Evolutionary conservation across 2,888 invertebrate species (phyloP).

Genomic region (Machimus rusticus): DNA sequence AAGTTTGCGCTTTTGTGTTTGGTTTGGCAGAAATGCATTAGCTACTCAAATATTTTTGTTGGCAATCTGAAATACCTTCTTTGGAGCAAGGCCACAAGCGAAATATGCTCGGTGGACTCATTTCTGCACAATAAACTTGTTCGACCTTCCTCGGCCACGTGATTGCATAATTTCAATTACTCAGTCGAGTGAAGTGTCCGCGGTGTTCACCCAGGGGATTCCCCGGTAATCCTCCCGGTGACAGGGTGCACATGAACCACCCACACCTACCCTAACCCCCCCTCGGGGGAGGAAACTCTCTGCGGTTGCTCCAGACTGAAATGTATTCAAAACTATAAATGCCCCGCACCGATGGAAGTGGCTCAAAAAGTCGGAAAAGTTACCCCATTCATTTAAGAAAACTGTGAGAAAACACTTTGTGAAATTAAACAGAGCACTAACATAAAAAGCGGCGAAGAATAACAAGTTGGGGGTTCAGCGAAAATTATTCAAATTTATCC

Average conservation of each 20-base stretch:
- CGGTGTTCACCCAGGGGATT: not conserved
- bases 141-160: not conserved
- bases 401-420: slow-evolving; percentile 36
- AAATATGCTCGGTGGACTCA: not conserved
- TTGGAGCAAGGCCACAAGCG: not conserved
- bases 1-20: slow-evolving; percentile 34
- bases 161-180: slow-evolving; percentile 36
- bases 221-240: not conserved
- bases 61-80: slow-evolving; percentile 3
- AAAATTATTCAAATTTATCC: slow-evolving; percentile 43
- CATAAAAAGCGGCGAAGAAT: slow-evolving; percentile 28
- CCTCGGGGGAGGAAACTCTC: not conserved
- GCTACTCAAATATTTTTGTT: slow-evolving; percentile 30
- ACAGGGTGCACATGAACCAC: not conserved
- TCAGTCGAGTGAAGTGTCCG: not conserved
- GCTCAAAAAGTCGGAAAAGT: slow-evolving; percentile 12
- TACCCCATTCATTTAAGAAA: slow-evolving; percentile 11
- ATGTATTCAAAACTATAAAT: not conserved
- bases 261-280: not conserved
- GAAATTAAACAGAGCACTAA: slow-evolving; percentile 35
- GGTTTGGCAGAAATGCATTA: slow-evolving; percentile 35
- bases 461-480: slow-evolving; percentile 32
- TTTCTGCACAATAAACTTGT: not conserved
- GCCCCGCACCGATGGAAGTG: not conserved
- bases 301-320: not conserved